Conservation (phyloP, 1,140 invertebrate species). For the Galleria mellonella region DNA sequence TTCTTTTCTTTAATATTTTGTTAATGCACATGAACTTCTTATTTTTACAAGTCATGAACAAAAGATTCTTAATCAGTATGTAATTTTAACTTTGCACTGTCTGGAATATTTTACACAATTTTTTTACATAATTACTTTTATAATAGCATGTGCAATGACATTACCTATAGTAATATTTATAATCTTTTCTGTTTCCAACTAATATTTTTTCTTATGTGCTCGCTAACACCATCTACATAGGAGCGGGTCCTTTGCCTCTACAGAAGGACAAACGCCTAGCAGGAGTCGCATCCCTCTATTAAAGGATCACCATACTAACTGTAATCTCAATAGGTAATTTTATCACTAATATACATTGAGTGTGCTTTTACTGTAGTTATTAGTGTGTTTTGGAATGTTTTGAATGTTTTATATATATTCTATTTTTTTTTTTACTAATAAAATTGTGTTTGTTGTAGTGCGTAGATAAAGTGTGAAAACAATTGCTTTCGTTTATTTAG, state of each 20-base stretch:
- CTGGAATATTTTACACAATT: too few species aligned
- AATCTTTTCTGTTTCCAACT: slow-evolving; percentile 34
- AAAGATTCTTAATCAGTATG: too few species aligned
- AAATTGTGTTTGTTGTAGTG: background rate
- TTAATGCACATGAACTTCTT: slow-evolving; percentile 21
- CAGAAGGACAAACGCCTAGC: slow-evolving; percentile 61
- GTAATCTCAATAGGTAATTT: slow-evolving; percentile 63
- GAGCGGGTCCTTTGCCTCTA: slow-evolving; percentile 67
- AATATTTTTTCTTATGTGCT: slow-evolving; percentile 53
- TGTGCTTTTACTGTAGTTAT: slow-evolving; percentile 13
- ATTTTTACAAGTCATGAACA: too few species aligned
- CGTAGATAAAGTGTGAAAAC: background rate
- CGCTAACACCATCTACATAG: slow-evolving; percentile 62
- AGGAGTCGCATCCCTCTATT: slow-evolving; percentile 64
- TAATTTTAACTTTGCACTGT: too few species aligned
- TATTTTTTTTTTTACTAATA: slow-evolving; percentile 4
- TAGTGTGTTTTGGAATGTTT: slow-evolving; percentile 10
- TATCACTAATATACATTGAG: slow-evolving; percentile 19
- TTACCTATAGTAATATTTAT: slow-evolving; percentile 12
- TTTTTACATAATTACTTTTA: too few species aligned
- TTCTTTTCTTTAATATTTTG: slow-evolving; percentile 10
- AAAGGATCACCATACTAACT: slow-evolving; percentile 66
- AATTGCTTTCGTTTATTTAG: background rate
- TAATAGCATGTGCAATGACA: slow-evolving; percentile 41
- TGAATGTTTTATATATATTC: slow-evolving; percentile 5